Evolutionary conservation across 2,797 vertebrate genomes (phyloP), one percentile per base, ranked within the genome.

Genomic region (Cyprinodon diabolis): DNA sequence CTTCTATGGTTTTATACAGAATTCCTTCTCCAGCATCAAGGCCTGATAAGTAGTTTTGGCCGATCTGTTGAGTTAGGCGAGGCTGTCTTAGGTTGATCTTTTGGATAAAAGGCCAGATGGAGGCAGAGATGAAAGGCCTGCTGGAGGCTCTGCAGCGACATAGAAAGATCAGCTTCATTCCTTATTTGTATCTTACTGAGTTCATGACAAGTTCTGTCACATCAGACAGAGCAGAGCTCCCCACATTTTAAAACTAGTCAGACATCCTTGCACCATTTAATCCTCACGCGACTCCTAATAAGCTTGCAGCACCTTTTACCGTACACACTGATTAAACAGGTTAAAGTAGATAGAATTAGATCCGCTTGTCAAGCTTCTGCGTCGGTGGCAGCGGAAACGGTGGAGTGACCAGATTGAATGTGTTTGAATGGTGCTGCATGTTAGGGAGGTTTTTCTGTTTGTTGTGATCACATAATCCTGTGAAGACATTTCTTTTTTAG

Each of bases 101-200:
- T 81, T 73, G 79, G 76, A 78, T 1, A 60, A 75, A 43, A 54
- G 77, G 86, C 57, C 88, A 91, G 87, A 90, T 87, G 86, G 86
- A 75, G 87, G 76, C 84, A 82, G 87, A 86, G 83, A 88, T 23
- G 48, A 86, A 82, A 86, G 81, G 86, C 88, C 83, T 77, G 78
- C 86, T 90, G 85, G 87, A 88, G 85, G 85, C 86, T 86, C 83
- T 86, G 30, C 47, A 43, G 72, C 60, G 84, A 87, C 81, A 78
- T 7, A 72, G 75, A 69, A 68, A 58, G 40, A 40, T 71, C 47
- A 37, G 76, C 66, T 82, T 6, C 14, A 57, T 55, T 75, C 57
- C 48, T 21, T 37, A 47, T 66, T 76, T 70, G 58, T 49, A 58
- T 51, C 14, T 1, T 45, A 13, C 45, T 12, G 3, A 45, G 23